Percentiles rank a stretch among this genome's conserved stretches.
Evolutionary conservation across 2,888 invertebrate genomes (phyloP).

Genomic region (Tenthredo scrophulariae): DNA sequence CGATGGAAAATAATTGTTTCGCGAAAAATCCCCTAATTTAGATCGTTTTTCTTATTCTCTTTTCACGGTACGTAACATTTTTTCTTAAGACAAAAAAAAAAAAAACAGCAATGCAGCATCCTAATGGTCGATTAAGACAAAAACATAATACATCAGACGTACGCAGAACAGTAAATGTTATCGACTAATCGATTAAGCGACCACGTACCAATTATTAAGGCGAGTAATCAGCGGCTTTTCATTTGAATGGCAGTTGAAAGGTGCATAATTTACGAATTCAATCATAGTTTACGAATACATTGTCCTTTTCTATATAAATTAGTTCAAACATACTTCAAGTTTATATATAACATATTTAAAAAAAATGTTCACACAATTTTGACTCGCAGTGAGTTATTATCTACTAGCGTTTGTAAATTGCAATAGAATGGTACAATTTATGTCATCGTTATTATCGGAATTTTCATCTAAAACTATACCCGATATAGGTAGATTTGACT

Average conservation of each 20-base stretch:
- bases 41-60: neutral
- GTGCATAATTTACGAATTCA: constrained; percentile 70
- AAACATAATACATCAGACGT: neutral
- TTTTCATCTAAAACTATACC: constrained; percentile 3
- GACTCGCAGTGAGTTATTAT: neutral
- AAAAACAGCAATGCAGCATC: neutral
- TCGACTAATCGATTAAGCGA: constrained; percentile 1
- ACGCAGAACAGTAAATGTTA: neutral
- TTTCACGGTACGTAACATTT: neutral
- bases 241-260: constrained; percentile 75
- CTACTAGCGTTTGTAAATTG: neutral
- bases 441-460: constrained; percentile 38
- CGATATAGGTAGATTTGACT: constrained; percentile 27
- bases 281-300: constrained; percentile 56
- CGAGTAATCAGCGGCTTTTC: constrained; percentile 75
- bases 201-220: constrained; percentile 73
- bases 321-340: neutral
- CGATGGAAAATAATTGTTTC: neutral
- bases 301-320: neutral
- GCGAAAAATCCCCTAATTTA: neutral
- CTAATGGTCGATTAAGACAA: neutral
- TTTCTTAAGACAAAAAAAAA: neutral
- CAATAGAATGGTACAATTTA: constrained; percentile 10
- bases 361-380: neutral
- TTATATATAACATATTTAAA: neutral